Evolutionary conservation across 1,140 invertebrate species (phyloP).

Genomic region (Leptopilina clavipes): DNA sequence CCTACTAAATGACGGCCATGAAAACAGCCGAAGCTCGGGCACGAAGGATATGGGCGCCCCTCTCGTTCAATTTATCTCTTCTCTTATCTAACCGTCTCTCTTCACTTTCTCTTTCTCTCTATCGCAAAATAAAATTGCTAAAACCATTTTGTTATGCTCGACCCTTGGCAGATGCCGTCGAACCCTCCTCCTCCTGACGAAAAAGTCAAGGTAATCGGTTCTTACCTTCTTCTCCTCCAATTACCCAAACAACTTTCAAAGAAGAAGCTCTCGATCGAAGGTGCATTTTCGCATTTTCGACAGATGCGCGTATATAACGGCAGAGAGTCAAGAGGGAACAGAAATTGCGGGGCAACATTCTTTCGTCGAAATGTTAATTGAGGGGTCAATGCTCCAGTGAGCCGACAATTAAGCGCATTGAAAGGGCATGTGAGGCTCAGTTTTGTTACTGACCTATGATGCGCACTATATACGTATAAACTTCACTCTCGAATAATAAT

Average conservation of each 20-base stretch:
- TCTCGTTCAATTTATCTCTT: slow-evolving; percentile 50
- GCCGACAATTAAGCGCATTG: slow-evolving; percentile 33
- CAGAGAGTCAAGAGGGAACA: neutral
- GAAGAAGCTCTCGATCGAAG: neutral
- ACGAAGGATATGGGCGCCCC: slow-evolving; percentile 64
- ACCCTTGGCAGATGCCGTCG: neutral
- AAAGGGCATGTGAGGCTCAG: slow-evolving; percentile 26
- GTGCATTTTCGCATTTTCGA: neutral
- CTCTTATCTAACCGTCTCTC: slow-evolving; percentile 1
- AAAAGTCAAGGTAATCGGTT: slow-evolving; percentile 21
- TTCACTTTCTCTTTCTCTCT: slow-evolving; percentile 36
- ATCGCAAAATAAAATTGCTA: neutral
- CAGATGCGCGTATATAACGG: no score
- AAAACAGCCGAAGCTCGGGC: slow-evolving; percentile 73
- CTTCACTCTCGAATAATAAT: neutral
- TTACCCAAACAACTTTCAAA: neutral
- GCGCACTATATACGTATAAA: neutral
- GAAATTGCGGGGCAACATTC: slow-evolving; percentile 1
- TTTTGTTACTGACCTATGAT: slow-evolving; percentile 24
- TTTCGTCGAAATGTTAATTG: slow-evolving; percentile 35
- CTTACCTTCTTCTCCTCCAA: slow-evolving; percentile 7
- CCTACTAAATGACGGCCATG: slow-evolving; percentile 76
- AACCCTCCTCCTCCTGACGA: slow-evolving; percentile 7
- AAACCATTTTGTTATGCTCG: neutral
- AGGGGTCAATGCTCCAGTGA: slow-evolving; percentile 30